These are phyloP conservation scores for Crambe crambe DNA, from an alignment of 37 sponge, comb jelly and placozoan species.

Conservation along the genomic window DNA sequence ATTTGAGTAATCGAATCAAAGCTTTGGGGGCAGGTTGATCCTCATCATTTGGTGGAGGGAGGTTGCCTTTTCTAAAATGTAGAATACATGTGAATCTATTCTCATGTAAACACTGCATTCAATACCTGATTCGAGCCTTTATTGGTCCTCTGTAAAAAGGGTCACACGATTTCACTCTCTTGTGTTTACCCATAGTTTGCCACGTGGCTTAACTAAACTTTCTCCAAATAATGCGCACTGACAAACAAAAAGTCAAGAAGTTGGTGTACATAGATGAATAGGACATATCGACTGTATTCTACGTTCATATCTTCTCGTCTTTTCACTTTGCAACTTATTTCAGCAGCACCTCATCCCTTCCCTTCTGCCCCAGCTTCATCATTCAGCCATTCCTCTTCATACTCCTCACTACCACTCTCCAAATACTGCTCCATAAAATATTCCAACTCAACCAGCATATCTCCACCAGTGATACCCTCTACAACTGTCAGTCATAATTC, in stretches of 20 bases:
- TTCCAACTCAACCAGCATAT: background rate
- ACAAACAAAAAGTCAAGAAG: background rate
- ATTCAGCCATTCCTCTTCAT: too few species aligned
- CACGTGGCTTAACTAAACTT: too few species aligned
- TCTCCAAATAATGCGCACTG: background rate
- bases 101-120: background rate
- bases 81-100: too few species aligned
- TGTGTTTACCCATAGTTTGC: slow-evolving; percentile 51
- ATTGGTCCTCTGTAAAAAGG: slow-evolving; percentile 77
- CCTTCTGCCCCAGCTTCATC: too few species aligned
- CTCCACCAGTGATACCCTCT: background rate
- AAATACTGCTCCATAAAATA: background rate
- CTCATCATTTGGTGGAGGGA: slow-evolving; percentile 35
- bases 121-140: slow-evolving; percentile 23
- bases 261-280: background rate
- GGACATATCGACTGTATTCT: background rate
- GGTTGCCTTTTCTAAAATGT: slow-evolving; percentile 25
- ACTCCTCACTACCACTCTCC: too few species aligned
- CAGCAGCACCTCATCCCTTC: too few species aligned
- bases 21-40: slow-evolving; percentile 58
- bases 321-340: too few species aligned
- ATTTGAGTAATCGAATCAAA: slow-evolving; percentile 38
- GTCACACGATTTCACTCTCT: slow-evolving; percentile 71
- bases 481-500: background rate
- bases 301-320: background rate